Percentiles rank a stretch among this genome's conserved stretches.
Conservation (phyloP, 2,113 vertebrate genomes). For the Corythaixoides concolor region DNA sequence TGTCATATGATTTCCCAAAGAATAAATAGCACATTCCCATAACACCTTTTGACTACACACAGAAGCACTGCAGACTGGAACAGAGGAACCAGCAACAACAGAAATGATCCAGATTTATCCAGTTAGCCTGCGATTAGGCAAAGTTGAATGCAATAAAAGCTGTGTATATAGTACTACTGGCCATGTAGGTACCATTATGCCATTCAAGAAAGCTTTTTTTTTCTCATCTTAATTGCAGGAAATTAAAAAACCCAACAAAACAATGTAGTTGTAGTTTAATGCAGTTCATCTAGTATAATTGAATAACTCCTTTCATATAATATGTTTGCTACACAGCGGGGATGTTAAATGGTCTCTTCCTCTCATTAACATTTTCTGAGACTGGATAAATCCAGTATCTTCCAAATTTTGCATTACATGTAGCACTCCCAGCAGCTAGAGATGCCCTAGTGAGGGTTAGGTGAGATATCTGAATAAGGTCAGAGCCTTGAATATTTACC, state of each 20-base stretch:
- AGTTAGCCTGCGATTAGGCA: background rate
- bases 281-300: background rate
- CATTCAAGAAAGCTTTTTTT: background rate
- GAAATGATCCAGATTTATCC: background rate
- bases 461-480: background rate
- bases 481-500: background rate
- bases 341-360: background rate
- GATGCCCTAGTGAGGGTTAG: background rate
- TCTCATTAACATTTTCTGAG: background rate
- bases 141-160: background rate
- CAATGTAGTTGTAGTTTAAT: background rate
- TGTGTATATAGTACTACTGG: background rate
- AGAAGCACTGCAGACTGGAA: background rate
- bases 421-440: background rate
- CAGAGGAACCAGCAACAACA: background rate
- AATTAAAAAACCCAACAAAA: background rate
- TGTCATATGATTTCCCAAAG: background rate
- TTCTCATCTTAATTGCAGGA: background rate
- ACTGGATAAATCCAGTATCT: background rate
- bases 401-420: background rate
- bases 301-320: background rate
- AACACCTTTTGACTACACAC: background rate
- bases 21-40: constrained; percentile 22
- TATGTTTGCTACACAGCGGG: background rate
- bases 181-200: background rate